Evolutionary conservation across 2,888 invertebrate species (phyloP).

Genomic region (Rhamphomyia laevipes): DNA sequence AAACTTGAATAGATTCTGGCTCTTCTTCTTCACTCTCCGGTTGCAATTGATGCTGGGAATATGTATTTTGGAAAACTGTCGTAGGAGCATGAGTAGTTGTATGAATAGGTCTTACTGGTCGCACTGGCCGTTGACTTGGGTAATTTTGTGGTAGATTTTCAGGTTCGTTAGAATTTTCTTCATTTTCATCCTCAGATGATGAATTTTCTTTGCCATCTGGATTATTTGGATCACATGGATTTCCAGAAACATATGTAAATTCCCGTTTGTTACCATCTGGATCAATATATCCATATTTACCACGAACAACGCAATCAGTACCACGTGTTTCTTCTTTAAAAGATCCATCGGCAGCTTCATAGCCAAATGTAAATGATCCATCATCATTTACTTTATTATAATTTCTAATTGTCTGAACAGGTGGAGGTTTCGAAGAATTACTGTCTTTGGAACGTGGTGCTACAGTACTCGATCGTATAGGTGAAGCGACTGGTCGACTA

Average conservation of each 20-base stretch:
- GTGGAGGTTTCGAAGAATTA: constrained; percentile 51
- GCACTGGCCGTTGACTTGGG: constrained; percentile 42
- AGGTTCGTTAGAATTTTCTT: constrained; percentile 46
- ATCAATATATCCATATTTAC: constrained; percentile 78
- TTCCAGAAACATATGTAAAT: constrained; percentile 76
- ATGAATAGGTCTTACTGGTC: constrained; percentile 36
- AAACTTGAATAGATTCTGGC: constrained; percentile 42
- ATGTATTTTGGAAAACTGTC: constrained; percentile 60
- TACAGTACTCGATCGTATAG: constrained; percentile 16
- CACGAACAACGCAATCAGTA: constrained; percentile 74
- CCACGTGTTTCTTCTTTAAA: constrained; percentile 80
- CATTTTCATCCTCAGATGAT: constrained; percentile 36
- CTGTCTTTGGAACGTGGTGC: constrained; percentile 31
- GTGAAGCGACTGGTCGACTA: constrained; percentile 16
- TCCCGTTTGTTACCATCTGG: constrained; percentile 77
- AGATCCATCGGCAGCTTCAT: constrained; percentile 73
- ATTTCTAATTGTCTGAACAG: constrained; percentile 71
- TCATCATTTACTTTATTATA: constrained; percentile 63
- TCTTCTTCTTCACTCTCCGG: constrained; percentile 47
- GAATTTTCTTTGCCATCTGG: constrained; percentile 52
- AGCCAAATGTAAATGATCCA: constrained; percentile 47
- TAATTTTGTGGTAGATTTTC: constrained; percentile 52
- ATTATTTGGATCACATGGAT: constrained; percentile 77
- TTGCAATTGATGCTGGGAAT: constrained; percentile 32
- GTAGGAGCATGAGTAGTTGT: constrained; percentile 46